Percentiles rank a stretch among this genome's conserved stretches.
phyloP scores from a whole-genome alignment of 2,113 vertebrate species.

The Limanda limanda region DNA sequence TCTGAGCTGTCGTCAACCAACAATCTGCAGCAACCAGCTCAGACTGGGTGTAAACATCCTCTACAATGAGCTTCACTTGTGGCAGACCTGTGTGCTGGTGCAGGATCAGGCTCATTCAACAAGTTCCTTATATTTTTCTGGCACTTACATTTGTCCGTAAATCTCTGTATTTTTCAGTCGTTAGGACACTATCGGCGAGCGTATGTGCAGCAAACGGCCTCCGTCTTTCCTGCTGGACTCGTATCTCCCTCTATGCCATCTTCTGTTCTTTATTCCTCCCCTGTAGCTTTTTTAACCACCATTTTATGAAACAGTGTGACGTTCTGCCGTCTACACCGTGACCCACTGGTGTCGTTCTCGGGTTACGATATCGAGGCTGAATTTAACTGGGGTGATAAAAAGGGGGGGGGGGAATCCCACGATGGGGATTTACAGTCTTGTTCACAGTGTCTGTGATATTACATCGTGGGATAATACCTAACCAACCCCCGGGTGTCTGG shows the following conservation, averaged over 20 bases:
- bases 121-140: neutral
- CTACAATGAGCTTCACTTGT: too few relatives aligned
- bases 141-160: neutral
- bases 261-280: conserved; percentile 38
- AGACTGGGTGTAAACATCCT: too few relatives aligned
- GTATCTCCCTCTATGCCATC: conserved; percentile 29
- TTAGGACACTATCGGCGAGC: neutral
- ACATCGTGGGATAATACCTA: conserved; percentile 41
- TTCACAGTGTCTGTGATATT: conserved; percentile 53
- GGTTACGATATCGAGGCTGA: conserved; percentile 32
- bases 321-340: conserved; percentile 25
- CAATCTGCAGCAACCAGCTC: too few relatives aligned
- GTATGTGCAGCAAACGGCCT: neutral
- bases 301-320: conserved; percentile 29
- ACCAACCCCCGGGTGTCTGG: conserved; percentile 44
- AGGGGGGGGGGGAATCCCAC: conserved; percentile 33
- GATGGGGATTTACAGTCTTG: conserved; percentile 57
- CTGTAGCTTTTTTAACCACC: conserved; percentile 26
- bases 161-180: conserved; percentile 3
- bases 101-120: conserved; percentile 1
- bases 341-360: conserved; percentile 48
- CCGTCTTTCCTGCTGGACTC: conserved; percentile 3
- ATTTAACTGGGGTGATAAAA: conserved; percentile 54
- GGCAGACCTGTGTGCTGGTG: neutral
- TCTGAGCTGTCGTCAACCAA: too few relatives aligned